phyloP scores from a whole-genome alignment of 53 echinoderm and acorn worm genomes.

The Hippasteria phrygiana region DNA sequence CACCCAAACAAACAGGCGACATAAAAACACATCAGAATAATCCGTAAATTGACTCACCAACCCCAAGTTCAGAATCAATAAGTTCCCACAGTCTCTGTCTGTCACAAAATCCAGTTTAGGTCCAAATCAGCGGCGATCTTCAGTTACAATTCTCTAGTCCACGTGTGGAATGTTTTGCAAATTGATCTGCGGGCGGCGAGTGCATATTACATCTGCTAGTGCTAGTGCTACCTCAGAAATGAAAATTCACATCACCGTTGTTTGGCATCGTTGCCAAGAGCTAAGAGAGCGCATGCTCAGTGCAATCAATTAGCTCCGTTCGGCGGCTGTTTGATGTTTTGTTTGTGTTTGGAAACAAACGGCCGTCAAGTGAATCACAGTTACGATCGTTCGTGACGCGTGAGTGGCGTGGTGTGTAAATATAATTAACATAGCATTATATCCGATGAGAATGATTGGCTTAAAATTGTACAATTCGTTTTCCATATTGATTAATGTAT shows the following conservation, averaged over 20 bases:
- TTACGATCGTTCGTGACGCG: no score
- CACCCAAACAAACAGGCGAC: no score
- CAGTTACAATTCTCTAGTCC: neutral
- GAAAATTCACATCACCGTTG: neutral
- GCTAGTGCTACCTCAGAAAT: no score
- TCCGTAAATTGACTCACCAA: neutral
- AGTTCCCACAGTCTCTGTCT: neutral
- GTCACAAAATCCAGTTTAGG: neutral
- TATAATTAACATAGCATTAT: no score
- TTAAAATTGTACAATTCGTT: no score
- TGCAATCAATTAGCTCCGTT: constrained; percentile 25
- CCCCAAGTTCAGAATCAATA: neutral
- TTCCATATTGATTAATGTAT: no score
- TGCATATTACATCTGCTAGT: neutral
- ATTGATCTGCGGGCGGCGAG: neutral
- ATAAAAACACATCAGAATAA: neutral
- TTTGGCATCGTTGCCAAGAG: constrained; percentile 75
- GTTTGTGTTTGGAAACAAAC: neutral
- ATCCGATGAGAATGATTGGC: no score
- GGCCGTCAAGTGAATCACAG: no score
- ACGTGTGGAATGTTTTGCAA: constrained; percentile 54
- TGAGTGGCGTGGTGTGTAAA: no score
- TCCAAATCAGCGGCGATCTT: neutral
- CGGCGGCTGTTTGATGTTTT: constrained; percentile 14
- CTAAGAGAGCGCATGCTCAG: constrained; percentile 80